Percentiles rank a stretch among this genome's conserved stretches.
Conservation (phyloP, 2,113 vertebrate species). For the Tursiops truncatus region DNA sequence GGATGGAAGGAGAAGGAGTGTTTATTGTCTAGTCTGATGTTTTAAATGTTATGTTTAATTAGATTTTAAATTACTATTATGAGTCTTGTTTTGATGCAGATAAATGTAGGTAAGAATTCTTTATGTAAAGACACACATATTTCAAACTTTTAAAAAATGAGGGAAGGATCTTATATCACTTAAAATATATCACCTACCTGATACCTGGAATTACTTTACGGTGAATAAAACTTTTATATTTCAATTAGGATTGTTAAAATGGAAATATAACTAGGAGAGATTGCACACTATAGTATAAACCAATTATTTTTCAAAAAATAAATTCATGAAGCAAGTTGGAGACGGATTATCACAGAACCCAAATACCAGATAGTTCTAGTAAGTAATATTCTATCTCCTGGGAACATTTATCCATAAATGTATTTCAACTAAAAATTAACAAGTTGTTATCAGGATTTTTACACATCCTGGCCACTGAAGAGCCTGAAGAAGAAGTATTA, state of each 20-base stretch:
- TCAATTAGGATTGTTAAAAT: not conserved
- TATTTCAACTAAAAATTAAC: not conserved
- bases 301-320: not conserved
- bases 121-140: not conserved
- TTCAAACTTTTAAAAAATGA: not conserved
- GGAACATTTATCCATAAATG: not conserved
- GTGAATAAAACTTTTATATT: not conserved
- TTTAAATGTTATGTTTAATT: not conserved
- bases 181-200: not conserved
- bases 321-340: not conserved
- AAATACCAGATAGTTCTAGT: not conserved
- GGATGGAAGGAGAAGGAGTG: not conserved
- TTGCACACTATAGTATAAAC: not conserved
- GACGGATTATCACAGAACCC: not conserved
- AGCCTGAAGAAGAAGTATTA: constrained; percentile 12
- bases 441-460: constrained; percentile 21
- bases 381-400: not conserved
- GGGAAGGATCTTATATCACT: not conserved
- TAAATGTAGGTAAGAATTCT: not conserved
- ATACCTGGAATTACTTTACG: not conserved
- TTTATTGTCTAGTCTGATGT: not conserved
- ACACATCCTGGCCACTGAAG: not conserved
- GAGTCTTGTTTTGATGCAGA: not conserved
- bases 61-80: not conserved
- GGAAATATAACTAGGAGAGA: not conserved